Conservation (phyloP, 2,797 vertebrate species). For the Coracias cyanogaster region DNA sequence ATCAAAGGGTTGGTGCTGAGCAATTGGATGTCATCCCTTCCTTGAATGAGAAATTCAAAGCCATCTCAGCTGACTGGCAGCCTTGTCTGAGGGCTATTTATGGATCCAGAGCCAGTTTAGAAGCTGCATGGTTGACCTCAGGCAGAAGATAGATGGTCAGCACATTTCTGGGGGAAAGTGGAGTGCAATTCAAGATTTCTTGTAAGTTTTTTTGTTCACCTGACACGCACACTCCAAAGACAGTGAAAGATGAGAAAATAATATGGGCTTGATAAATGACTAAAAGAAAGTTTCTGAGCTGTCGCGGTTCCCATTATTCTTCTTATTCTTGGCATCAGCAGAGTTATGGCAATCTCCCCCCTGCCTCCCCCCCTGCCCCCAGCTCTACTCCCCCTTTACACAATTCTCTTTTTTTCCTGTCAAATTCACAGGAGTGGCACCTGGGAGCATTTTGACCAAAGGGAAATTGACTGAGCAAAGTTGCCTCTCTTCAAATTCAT, state of each 20-base stretch:
- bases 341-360: conserved; percentile 28
- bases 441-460: conserved; percentile 51
- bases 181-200: conserved; percentile 10
- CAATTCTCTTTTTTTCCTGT: not conserved
- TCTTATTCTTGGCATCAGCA: conserved; percentile 65
- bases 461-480: conserved; percentile 52
- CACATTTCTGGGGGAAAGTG: conserved; percentile 20
- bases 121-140: conserved; percentile 4
- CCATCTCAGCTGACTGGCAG: conserved; percentile 22
- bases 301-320: conserved; percentile 35
- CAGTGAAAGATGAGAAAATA: conserved; percentile 71
- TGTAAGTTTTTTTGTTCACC: conserved; percentile 53
- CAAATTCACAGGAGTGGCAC: conserved; percentile 56
- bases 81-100: conserved; percentile 22
- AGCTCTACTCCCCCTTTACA: not conserved
- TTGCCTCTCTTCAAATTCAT: conserved; percentile 51
- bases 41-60: conserved; percentile 8
- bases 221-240: conserved; percentile 40
- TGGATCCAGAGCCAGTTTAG: not conserved
- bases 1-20: conserved; percentile 3
- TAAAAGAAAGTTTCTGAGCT: conserved; percentile 60
- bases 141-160: conserved; percentile 12
- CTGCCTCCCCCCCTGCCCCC: not conserved
- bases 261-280: conserved; percentile 60
- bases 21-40: not conserved